Base-by-base conservation (phyloP, 2,113 vertebrate species). In the Machaerirhynchus nigripectus region DNA sequence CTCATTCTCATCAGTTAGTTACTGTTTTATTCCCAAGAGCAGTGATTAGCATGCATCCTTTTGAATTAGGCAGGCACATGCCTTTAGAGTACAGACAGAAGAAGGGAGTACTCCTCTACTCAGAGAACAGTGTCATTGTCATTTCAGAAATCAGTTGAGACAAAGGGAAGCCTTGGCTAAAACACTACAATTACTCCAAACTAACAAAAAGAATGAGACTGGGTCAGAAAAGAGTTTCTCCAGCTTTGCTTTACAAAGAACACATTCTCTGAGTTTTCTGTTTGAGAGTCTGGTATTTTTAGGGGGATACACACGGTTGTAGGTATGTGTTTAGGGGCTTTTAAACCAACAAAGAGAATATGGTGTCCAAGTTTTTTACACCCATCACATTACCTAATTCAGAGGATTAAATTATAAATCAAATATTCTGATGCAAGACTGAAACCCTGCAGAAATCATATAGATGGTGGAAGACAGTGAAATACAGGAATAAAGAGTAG, bases 251-350 rank as follows among this genome's bases (percentile, higher is more conserved):
- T 56, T 46, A 44, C 20, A 64, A 80, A 55, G 37, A 86, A 27
- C 3, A 50, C 4, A 11, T n/a, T 39, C 5, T 55, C 33, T 23
- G 20, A 15, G 4, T 17, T 60, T 60, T 33, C 30, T 21, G 7
- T 37, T 69, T 37, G 20, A 3, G 3, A n/a, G 18, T 4, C 42
- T 52, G 37, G 19, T 20, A 4, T 57, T 68, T 65, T n/a, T 20
- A 8, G 2, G 6, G 17, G 11, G 8, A 1, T 23, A 4, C 4
- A 4, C 15, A 59, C 8, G 16, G 3, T 9, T 18, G 9, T 46
- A 22, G 4, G 20, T 7, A 46, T 28, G 2, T 15, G 15, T 37
- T 61, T 8, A 1, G 5, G 6, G 1, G 3, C 7, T 68, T 68
- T 53, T n/a, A 33, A 87, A 77, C 5, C n/a, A 61, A 49, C 2